These are phyloP conservation scores for Centropristis striata DNA, from an alignment of 2,113 vertebrate genomes.

Conservation along the genomic window DNA sequence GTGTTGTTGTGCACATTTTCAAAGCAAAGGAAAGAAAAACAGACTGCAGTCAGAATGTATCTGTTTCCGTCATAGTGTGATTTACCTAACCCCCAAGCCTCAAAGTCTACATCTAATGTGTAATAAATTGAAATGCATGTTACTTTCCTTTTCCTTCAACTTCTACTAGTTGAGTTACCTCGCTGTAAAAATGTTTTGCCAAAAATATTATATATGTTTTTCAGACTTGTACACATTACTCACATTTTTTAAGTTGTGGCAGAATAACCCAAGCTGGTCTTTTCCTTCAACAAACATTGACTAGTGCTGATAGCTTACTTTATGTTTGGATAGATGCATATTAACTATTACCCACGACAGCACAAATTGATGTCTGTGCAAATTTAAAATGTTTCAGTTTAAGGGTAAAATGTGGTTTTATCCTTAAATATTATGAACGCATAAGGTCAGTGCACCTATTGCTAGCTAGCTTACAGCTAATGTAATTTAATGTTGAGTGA, in stretches of 20 bases:
- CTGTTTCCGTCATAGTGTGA: slow-evolving; percentile 19
- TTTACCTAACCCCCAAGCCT: background rate
- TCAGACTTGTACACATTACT: background rate
- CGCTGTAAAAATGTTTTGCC: background rate
- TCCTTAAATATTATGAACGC: too few relatives aligned
- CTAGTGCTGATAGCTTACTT: background rate
- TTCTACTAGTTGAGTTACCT: too few relatives aligned
- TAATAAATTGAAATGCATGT: background rate
- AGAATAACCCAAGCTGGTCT: background rate
- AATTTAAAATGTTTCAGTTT: background rate
- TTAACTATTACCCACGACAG: background rate
- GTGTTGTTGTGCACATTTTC: slow-evolving; percentile 55
- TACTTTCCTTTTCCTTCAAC: too few relatives aligned
- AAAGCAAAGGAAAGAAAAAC: slow-evolving; percentile 49
- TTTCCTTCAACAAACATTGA: background rate
- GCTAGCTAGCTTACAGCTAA: background rate
- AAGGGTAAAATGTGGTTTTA: background rate
- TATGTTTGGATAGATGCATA: background rate
- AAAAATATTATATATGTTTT: background rate
- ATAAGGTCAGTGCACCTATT: background rate
- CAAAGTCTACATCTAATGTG: background rate
- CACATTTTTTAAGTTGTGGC: background rate
- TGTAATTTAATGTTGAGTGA: too few relatives aligned
- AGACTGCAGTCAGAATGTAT: slow-evolving; percentile 17
- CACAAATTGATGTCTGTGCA: background rate